phyloP scores from a whole-genome alignment of 2,888 invertebrate species.

The Periphyllus acericola region DNA sequence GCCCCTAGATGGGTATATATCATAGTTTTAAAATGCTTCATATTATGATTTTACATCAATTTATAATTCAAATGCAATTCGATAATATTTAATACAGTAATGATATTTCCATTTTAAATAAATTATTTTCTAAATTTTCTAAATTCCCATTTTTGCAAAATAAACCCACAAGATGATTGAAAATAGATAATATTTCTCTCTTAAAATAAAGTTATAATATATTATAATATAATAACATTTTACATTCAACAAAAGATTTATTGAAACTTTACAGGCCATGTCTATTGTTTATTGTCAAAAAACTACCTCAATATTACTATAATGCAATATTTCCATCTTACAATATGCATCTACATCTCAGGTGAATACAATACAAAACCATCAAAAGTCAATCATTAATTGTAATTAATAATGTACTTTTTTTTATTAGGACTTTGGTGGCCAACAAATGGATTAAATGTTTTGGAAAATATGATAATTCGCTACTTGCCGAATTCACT shows the following conservation, averaged over 20 bases:
- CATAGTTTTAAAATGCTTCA: no score
- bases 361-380: not conserved
- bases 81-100: no score
- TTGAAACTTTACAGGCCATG: slow-evolving; percentile 9
- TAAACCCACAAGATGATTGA: no score
- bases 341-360: slow-evolving; percentile 7
- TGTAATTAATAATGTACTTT: not conserved
- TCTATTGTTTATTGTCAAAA: not conserved
- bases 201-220: no score
- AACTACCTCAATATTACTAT: not conserved
- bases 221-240: not conserved
- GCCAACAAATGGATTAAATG: slow-evolving; percentile 1
- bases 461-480: not conserved
- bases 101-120: no score
- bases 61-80: no score
- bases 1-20: no score
- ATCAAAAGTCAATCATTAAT: not conserved
- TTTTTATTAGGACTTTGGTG: slow-evolving; percentile 35
- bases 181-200: no score
- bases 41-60: no score
- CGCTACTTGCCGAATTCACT: not conserved
- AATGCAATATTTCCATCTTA: slow-evolving; percentile 22
- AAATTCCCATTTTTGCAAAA: no score
- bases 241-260: not conserved
- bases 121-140: no score